Conservation (phyloP, 2,113 vertebrate genomes). For the Calyptommatus sinebrachiatus region DNA sequence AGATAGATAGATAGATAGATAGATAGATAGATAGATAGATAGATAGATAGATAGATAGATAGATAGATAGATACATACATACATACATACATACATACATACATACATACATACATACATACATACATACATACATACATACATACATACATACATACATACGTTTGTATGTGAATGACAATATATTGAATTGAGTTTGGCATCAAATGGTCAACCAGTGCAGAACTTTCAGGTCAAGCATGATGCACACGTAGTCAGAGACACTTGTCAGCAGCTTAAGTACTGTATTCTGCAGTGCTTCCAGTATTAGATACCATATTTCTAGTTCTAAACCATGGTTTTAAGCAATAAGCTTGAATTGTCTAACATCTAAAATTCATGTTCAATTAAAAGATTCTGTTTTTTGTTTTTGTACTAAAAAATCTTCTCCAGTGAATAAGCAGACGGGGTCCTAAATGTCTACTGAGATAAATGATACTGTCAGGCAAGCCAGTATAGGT, state of each 20-base stretch:
- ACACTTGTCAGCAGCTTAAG: background rate
- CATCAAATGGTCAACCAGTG: background rate
- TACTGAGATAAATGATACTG: background rate
- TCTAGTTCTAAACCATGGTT: background rate
- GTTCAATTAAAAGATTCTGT: background rate
- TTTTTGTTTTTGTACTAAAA: conserved; percentile 2
- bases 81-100: too few relatives aligned
- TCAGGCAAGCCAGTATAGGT: background rate
- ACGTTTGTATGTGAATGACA: too few relatives aligned
- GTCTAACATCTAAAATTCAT: background rate
- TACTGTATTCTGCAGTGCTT: background rate
- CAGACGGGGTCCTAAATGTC: background rate
- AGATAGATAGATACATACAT: too few relatives aligned
- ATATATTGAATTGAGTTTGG: background rate
- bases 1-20: too few relatives aligned
- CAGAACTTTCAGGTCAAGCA: background rate
- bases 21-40: too few relatives aligned
- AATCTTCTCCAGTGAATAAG: background rate
- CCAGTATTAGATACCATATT: background rate
- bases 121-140: too few relatives aligned
- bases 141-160: too few relatives aligned
- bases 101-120: too few relatives aligned
- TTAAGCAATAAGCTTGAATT: too few relatives aligned
- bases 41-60: too few relatives aligned
- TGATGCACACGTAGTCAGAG: background rate